A percentile compares a stretch with the other conserved stretches of the same genome.
Evolutionary conservation across 2,113 vertebrate species (phyloP).

Genomic region (Hipposideros armiger): DNA sequence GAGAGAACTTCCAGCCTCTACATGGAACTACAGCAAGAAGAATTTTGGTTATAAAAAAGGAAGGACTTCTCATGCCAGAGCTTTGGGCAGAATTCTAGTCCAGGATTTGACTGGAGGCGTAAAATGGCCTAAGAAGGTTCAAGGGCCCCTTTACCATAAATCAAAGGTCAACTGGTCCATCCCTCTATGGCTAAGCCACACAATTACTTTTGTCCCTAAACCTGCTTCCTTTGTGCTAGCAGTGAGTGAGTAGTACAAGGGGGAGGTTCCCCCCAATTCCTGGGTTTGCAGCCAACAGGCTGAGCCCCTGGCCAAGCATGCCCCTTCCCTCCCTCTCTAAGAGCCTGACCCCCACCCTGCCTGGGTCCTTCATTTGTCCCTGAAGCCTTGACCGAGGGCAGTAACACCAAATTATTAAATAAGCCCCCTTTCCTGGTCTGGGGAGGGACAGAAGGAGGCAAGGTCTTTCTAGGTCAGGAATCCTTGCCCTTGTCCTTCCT

Average conservation of each 20-base stretch:
- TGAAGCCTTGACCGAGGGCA: conserved; percentile 58
- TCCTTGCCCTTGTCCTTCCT: conserved; percentile 54
- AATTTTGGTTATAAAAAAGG: not conserved
- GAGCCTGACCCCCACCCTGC: not conserved
- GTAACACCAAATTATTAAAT: conserved; percentile 16
- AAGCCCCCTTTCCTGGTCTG: not conserved
- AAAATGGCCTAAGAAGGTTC: not conserved
- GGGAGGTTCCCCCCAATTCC: conserved; percentile 16
- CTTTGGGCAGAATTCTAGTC: not conserved
- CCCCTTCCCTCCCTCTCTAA: conserved; percentile 31
- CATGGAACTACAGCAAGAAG: not conserved
- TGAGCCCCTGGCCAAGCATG: conserved; percentile 51
- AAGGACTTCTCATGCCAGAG: not conserved
- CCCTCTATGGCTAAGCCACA: not conserved
- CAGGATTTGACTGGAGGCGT: not conserved
- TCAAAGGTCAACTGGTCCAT: conserved; percentile 34
- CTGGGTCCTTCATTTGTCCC: not conserved
- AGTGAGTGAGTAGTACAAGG: not conserved
- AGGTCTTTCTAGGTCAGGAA: conserved; percentile 65
- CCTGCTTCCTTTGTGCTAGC: conserved; percentile 62
- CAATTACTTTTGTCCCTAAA: conserved; percentile 16
- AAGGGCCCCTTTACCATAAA: not conserved
- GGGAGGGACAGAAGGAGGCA: not conserved
- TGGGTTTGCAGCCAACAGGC: conserved; percentile 68
- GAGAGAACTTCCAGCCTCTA: not conserved